A percentile compares a stretch with the other conserved stretches of the same genome.
Conservation (phyloP, 2,888 invertebrate species). For the Sussaba pulchella region DNA sequence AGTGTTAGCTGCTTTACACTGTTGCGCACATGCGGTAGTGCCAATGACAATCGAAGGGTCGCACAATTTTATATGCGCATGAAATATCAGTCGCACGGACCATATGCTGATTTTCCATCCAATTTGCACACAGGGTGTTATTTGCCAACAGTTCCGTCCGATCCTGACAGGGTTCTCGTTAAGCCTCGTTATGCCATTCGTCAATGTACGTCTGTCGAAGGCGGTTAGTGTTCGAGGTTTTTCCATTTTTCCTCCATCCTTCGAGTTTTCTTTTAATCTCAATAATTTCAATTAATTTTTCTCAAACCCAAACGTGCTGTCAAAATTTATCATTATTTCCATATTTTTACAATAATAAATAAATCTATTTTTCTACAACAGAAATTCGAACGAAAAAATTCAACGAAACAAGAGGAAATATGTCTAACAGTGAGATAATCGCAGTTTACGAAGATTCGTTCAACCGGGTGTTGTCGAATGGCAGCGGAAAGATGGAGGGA, state of each 20-base stretch:
- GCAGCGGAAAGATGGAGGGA: constrained; percentile 17
- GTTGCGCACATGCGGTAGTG: not conserved
- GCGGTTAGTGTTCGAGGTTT: constrained; percentile 4
- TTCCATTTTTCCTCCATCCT: no score
- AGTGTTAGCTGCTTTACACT: no score
- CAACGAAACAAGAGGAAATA: not conserved
- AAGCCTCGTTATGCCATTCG: constrained; percentile 46
- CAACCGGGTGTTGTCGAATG: constrained; percentile 22
- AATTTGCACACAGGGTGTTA: constrained; percentile 61
- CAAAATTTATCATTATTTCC: not conserved
- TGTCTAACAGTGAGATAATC: constrained; percentile 46
- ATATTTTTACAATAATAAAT: no score
- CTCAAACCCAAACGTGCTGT: not conserved
- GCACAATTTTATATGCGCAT: constrained; percentile 48
- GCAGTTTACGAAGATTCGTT: constrained; percentile 48
- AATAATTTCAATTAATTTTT: not conserved
- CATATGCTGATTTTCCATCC: constrained; percentile 34
- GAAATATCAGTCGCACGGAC: constrained; percentile 57
- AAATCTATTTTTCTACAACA: no score
- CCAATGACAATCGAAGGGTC: constrained; percentile 41
- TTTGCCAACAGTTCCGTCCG: constrained; percentile 46
- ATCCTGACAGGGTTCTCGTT: constrained; percentile 32
- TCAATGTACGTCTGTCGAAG: constrained; percentile 22
- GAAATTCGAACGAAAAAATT: not conserved
- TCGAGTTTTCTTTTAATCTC: not conserved